Evolutionary conservation across 2,888 invertebrate genomes (phyloP), one percentile per base, ranked within the genome.

Genomic region (Syrphus vitripennis): DNA sequence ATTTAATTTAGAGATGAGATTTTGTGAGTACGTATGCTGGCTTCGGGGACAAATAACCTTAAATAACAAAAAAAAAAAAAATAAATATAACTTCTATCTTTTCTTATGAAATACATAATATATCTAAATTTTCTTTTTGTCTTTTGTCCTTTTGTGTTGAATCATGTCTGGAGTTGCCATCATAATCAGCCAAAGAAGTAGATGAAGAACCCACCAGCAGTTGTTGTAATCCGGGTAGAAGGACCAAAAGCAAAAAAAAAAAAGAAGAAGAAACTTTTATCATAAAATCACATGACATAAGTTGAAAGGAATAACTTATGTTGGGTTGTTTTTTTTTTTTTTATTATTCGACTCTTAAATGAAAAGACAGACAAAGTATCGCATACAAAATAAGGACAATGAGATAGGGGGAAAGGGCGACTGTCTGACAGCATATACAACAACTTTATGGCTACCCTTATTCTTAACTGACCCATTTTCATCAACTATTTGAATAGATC

Each of bases 231-330:
- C 42, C 57, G 59, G 45, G 14, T 45, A 4, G 45, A 9, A 19
- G 65, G 29, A 65, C 65, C 65, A 65, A 65, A 34, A 1, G 10
- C 7, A 31, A 19, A 55, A 45, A 34, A 55, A 10, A 61, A 26
- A 31, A 19, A 19, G 16, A 74, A 29, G 42, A 63, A 78, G 26
- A 65, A 86, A 86, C 77, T 86, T 82, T 86, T 82, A 74, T 86
- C 86, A 86, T 86, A 86, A 86, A 86, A 86, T 77, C 82, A 77
- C 72, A 78, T 78, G 74, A 77, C 86, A 86, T 70, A 55, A 86
- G 77, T 82, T 82, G 74, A 86, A 77, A 74, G 77, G 59, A 67
- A 72, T 31, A 82, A 86, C 86, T 77, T 82, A 77, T 77, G 82
- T 77, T 71, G 53, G 72, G 82, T 77, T 71, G 53, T 50, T 34